These are phyloP conservation scores for Poecilobothrus nobilitatus DNA, from an alignment of 2,888 invertebrate species.

Conservation along the genomic window DNA sequence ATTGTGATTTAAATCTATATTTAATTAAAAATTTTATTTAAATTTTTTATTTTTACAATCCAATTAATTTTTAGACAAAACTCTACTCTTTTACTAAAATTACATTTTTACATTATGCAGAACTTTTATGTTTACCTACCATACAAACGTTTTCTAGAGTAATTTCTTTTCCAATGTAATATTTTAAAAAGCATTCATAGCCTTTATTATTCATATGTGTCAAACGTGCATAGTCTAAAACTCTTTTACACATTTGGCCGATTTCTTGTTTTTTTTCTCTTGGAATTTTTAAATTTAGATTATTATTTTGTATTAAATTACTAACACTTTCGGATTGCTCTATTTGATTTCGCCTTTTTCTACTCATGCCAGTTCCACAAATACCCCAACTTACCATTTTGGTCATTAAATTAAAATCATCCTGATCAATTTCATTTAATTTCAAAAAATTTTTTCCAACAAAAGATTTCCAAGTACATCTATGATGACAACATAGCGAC, in stretches of 20 bases:
- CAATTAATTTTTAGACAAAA: too few species aligned
- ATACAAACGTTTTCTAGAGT: constrained; percentile 76
- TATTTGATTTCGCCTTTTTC: constrained; percentile 41
- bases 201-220: constrained; percentile 51
- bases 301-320: constrained; percentile 19
- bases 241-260: constrained; percentile 65
- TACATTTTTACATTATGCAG: background rate
- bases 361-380: constrained; percentile 61
- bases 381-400: constrained; percentile 86
- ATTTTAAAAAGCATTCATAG: constrained; percentile 53
- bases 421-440: constrained; percentile 48
- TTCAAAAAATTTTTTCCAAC: constrained; percentile 57
- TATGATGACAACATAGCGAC: constrained; percentile 87
- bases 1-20: background rate
- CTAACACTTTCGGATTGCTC: constrained; percentile 20
- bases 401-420: constrained; percentile 66
- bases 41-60: too few species aligned
- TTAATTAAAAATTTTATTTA: too few species aligned
- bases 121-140: constrained; percentile 42
- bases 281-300: constrained; percentile 34
- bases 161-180: constrained; percentile 55
- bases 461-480: constrained; percentile 64
- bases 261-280: constrained; percentile 50
- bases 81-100: too few species aligned
- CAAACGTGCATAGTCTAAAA: constrained; percentile 69